phyloP scores from a whole-genome alignment of 2,797 vertebrate genomes.

The Sciaenops ocellatus region DNA sequence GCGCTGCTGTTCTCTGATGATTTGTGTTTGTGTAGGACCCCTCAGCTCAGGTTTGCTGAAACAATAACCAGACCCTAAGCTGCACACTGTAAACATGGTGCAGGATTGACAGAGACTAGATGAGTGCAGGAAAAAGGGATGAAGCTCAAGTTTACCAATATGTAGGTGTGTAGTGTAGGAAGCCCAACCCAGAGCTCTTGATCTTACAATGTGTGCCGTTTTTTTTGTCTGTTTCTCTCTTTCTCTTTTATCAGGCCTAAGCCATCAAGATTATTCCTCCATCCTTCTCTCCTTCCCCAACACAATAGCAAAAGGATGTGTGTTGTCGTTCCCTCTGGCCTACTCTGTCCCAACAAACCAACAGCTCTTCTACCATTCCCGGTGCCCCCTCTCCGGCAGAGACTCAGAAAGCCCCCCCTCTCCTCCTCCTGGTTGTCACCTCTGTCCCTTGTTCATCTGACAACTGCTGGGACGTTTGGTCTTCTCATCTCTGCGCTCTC shows the following conservation, averaged over 20 bases:
- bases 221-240: conserved; percentile 78
- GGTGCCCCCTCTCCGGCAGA: conserved; percentile 75
- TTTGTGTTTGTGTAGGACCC: neutral
- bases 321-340: conserved; percentile 87
- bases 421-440: conserved; percentile 65
- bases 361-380: conserved; percentile 83
- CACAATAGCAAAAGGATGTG: conserved; percentile 87
- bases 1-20: neutral
- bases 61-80: neutral
- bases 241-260: conserved; percentile 88
- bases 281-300: conserved; percentile 84
- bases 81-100: neutral
- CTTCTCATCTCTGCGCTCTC: conserved; percentile 60
- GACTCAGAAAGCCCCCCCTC: conserved; percentile 69
- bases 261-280: conserved; percentile 88
- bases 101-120: neutral
- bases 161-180: conserved; percentile 48
- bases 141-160: conserved; percentile 3
- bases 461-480: conserved; percentile 80
- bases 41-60: neutral
- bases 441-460: conserved; percentile 72
- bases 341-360: conserved; percentile 81
- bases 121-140: neutral
- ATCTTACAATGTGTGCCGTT: conserved; percentile 80
- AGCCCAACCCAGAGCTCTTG: conserved; percentile 65